These are phyloP conservation scores for Stercorarius parasiticus DNA, from an alignment of 2,113 vertebrate genomes.

Conservation along the genomic window DNA sequence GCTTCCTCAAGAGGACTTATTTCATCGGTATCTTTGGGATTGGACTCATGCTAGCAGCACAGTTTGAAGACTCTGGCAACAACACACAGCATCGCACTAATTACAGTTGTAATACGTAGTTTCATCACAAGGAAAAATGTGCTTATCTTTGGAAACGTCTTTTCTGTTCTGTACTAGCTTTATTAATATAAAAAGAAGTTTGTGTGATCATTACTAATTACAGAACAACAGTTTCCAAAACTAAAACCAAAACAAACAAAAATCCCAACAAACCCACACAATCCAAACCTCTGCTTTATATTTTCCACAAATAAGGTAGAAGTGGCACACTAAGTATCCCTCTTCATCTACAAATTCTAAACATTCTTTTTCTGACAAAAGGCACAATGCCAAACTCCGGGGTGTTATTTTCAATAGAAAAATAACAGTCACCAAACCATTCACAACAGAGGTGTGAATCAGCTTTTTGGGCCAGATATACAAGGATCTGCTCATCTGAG, in stretches of 20 bases:
- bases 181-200: not conserved
- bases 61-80: not conserved
- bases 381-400: not conserved
- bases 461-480: not conserved
- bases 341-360: not conserved
- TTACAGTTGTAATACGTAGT: not conserved
- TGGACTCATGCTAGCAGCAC: not conserved
- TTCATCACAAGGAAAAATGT: not conserved
- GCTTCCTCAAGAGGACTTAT: not conserved
- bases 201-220: not conserved
- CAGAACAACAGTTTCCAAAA: not conserved
- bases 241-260: not conserved
- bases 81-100: not conserved
- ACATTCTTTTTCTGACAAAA: not conserved
- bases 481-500: not conserved
- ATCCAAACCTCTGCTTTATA: not conserved
- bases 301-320: not conserved
- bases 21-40: rapidly evolving
- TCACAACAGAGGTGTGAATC: not conserved
- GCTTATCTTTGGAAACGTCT: not conserved
- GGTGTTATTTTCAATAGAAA: not conserved
- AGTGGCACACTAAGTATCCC: not conserved
- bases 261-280: not conserved
- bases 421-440: not conserved
- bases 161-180: not conserved